Conservation (phyloP, 1,140 invertebrate species). For the Cyphomyrmex costatus region DNA sequence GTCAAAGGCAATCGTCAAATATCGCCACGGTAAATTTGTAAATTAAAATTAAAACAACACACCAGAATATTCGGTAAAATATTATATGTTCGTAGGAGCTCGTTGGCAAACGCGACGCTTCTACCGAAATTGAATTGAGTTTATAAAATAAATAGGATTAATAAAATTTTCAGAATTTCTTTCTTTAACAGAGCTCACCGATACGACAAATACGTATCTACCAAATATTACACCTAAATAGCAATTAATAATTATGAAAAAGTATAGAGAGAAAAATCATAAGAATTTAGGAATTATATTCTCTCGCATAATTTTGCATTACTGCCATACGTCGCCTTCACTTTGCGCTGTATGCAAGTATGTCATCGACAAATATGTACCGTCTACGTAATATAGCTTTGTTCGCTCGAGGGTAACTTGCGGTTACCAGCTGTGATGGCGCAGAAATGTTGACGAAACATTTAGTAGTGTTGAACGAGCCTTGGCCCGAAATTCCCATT, state of each 20-base stretch:
- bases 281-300: neutral
- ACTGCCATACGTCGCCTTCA: neutral
- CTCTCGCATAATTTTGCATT: neutral
- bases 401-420: slow-evolving; percentile 51
- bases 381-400: slow-evolving; percentile 55
- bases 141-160: neutral
- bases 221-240: neutral
- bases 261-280: slow-evolving; percentile 2
- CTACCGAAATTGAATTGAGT: slow-evolving; percentile 12
- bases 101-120: neutral
- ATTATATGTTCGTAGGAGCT: neutral
- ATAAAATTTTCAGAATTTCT: neutral
- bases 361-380: slow-evolving; percentile 68
- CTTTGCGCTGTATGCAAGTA: neutral
- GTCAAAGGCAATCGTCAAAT: neutral
- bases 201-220: neutral
- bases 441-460: slow-evolving; percentile 40
- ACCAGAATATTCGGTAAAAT: slow-evolving; percentile 3
- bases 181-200: neutral
- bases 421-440: slow-evolving; percentile 37
- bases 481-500: slow-evolving; percentile 57
- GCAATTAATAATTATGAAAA: neutral
- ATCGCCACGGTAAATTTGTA: neutral
- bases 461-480: slow-evolving; percentile 20
- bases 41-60: slow-evolving; percentile 25